Conservation (phyloP, 2,797 vertebrate species). For the Halcyon chelicuti region DNA sequence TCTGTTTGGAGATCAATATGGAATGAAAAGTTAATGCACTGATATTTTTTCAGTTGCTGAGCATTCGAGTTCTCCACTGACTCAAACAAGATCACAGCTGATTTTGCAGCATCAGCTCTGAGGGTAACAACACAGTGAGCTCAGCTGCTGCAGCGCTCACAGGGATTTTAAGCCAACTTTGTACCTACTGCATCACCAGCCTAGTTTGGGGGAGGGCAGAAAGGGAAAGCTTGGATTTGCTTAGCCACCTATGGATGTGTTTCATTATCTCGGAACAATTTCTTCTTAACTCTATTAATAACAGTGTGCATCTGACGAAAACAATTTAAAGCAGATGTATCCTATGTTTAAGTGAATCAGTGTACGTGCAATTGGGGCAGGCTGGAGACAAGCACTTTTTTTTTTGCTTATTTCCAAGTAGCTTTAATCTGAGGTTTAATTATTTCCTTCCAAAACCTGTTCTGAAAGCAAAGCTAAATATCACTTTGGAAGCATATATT, state of each 20-base stretch:
- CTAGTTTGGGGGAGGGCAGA: neutral
- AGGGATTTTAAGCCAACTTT: neutral
- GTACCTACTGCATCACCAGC: neutral
- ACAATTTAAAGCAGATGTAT: neutral
- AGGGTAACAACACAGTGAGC: neutral
- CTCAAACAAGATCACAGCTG: neutral
- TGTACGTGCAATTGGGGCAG: neutral
- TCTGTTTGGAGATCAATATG: slow-evolving; percentile 26
- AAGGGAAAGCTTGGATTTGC: neutral
- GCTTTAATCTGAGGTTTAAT: neutral
- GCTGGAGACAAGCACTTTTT: neutral
- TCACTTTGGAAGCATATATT: neutral
- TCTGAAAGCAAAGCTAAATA: neutral
- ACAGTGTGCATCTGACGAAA: neutral
- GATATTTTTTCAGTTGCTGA: slow-evolving; percentile 33
- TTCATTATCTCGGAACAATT: neutral
- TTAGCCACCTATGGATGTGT: neutral
- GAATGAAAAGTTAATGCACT: slow-evolving; percentile 17
- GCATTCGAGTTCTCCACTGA: neutral
- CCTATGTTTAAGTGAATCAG: neutral
- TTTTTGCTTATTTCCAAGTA: neutral
- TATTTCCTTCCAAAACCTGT: neutral
- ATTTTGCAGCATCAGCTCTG: slow-evolving; percentile 12
- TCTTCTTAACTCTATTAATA: neutral
- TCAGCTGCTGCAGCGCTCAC: neutral